These are phyloP conservation scores for Lithophane semibrunnea DNA, from an alignment of 2,888 invertebrate species.

Conservation along the genomic window DNA sequence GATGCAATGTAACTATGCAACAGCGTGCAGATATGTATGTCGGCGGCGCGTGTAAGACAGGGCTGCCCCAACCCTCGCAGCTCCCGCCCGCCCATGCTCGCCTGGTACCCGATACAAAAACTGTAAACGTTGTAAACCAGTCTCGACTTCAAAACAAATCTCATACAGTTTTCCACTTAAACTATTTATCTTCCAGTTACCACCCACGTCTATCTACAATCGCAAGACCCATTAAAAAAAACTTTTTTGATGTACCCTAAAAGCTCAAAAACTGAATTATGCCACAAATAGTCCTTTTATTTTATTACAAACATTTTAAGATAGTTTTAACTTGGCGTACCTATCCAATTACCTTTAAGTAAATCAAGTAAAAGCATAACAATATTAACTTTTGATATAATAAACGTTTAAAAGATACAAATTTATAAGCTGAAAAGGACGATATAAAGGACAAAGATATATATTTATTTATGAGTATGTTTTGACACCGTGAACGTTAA, in stretches of 20 bases:
- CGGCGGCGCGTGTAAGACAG: conserved; percentile 82
- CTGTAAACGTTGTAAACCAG: conserved; percentile 73
- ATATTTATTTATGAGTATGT: conserved; percentile 49
- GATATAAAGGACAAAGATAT: conserved; percentile 33
- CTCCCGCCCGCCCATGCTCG: conserved; percentile 72
- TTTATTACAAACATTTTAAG: conserved; percentile 46
- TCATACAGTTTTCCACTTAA: not conserved
- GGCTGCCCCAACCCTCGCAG: conserved; percentile 69
- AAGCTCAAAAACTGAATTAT: conserved; percentile 56
- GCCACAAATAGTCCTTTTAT: conserved; percentile 32
- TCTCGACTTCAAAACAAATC: conserved; percentile 23
- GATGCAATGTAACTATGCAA: conserved; percentile 84
- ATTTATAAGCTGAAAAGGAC: conserved; percentile 44
- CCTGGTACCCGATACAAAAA: conserved; percentile 80
- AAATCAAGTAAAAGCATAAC: conserved; percentile 40
- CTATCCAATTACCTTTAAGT: conserved; percentile 49
- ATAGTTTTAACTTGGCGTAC: conserved; percentile 35
- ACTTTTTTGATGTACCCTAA: conserved; percentile 28
- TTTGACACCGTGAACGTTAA: conserved; percentile 51
- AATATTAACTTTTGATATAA: conserved; percentile 19
- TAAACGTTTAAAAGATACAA: conserved; percentile 34
- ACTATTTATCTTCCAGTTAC: conserved; percentile 4
- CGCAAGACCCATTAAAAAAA: conserved; percentile 22
- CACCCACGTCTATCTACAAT: conserved; percentile 10
- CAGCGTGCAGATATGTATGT: conserved; percentile 68